Percentiles rank a stretch among this genome's conserved stretches.
phyloP scores from a whole-genome alignment of 2,797 vertebrate genomes.

The Dendrocincla tyrannina region DNA sequence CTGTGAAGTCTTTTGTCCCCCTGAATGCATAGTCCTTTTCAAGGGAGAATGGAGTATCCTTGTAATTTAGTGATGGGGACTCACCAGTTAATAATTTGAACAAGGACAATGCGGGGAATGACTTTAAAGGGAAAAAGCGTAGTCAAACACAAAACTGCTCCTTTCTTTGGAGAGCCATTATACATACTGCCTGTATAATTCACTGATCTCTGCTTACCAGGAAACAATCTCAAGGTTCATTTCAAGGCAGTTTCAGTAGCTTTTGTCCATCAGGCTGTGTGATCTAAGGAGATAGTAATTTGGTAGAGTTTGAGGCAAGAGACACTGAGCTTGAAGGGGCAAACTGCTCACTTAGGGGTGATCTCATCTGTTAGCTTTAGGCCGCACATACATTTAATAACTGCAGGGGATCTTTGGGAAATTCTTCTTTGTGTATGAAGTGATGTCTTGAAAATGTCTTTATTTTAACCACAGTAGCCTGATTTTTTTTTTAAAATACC shows the following conservation, averaged over 20 bases:
- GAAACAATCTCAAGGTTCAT: not conserved
- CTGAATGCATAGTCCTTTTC: not conserved
- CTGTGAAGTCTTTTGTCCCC: not conserved
- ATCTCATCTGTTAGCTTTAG: not conserved
- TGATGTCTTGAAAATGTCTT: not conserved
- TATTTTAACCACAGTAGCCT: not conserved
- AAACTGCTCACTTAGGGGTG: not conserved
- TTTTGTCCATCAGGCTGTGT: not conserved
- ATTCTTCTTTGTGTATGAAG: not conserved
- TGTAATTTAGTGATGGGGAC: not conserved
- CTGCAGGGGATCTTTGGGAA: not conserved
- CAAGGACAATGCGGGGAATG: not conserved
- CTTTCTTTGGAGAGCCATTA: not conserved
- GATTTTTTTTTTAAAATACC: not conserved
- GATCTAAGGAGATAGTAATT: not conserved
- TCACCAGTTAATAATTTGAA: not conserved
- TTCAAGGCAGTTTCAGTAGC: not conserved
- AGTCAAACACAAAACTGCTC: not conserved
- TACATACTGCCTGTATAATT: not conserved
- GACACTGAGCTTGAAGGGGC: not conserved
- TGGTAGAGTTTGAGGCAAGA: not conserved
- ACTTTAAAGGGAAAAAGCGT: not conserved
- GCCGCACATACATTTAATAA: not conserved
- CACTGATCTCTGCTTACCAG: not conserved
- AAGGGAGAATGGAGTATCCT: not conserved